These are phyloP conservation scores for Chelmon rostratus DNA, from an alignment of 2,797 vertebrate genomes.

Conservation along the genomic window DNA sequence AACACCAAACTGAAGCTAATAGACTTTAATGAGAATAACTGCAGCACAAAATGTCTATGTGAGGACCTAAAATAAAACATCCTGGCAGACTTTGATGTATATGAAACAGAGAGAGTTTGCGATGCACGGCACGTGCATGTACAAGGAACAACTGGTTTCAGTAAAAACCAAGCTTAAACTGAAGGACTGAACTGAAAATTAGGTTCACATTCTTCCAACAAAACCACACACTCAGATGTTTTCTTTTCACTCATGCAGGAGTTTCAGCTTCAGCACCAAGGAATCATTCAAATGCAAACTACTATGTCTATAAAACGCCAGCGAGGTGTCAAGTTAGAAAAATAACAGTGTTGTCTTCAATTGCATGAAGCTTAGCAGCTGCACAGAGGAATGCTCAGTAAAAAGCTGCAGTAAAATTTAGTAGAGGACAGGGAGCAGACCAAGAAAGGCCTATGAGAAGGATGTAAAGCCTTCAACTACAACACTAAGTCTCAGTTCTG, in stretches of 20 bases:
- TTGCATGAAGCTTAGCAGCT: constrained; percentile 63
- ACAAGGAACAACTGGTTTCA: constrained; percentile 10
- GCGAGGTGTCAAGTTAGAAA: constrained; percentile 64
- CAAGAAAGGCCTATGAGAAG: constrained; percentile 13
- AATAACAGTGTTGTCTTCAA: constrained; percentile 54
- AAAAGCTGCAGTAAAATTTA: constrained; percentile 35
- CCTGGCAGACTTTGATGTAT: background rate
- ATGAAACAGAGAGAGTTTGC: background rate
- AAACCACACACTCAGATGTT: constrained; percentile 45
- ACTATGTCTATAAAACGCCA: constrained; percentile 57
- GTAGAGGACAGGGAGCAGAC: constrained; percentile 27
- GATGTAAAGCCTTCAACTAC: constrained; percentile 27
- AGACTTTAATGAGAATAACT: background rate
- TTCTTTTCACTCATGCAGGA: constrained; percentile 26
- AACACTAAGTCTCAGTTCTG: constrained; percentile 13
- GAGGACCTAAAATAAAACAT: background rate
- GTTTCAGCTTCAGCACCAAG: constrained; percentile 36
- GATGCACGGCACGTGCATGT: background rate
- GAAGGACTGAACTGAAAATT: constrained; percentile 34
- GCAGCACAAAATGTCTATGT: background rate
- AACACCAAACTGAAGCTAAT: background rate
- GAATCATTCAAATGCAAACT: constrained; percentile 58
- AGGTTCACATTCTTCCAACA: constrained; percentile 41
- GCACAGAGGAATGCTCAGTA: constrained; percentile 59
- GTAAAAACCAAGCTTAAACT: constrained; percentile 7